phyloP scores from a whole-genome alignment of 1,140 invertebrate genomes.

The Cheumatopsyche charites region DNA sequence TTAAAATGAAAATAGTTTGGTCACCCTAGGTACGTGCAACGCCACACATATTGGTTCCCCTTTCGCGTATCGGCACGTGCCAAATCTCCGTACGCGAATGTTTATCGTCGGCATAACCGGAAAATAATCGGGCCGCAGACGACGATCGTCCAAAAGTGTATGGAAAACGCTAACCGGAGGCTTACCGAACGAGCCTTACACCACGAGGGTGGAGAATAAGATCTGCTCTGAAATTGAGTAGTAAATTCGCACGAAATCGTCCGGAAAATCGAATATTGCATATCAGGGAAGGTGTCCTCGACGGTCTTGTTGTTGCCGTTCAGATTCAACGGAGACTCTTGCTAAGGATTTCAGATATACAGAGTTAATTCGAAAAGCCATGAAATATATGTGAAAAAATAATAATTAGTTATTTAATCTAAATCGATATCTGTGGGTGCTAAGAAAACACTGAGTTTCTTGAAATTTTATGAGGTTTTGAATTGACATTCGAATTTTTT shows the following conservation, averaged over 20 bases:
- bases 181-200: too few relatives aligned
- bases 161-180: neutral
- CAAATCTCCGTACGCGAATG: slow-evolving; percentile 3
- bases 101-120: slow-evolving; percentile 6
- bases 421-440: too few relatives aligned
- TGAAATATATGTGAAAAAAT: too few relatives aligned
- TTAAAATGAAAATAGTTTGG: slow-evolving; percentile 13
- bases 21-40: slow-evolving; percentile 6
- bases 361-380: too few relatives aligned
- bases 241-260: slow-evolving; percentile 19
- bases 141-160: slow-evolving; percentile 5
- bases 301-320: too few relatives aligned
- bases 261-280: slow-evolving; percentile 15
- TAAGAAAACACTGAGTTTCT: too few relatives aligned
- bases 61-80: neutral
- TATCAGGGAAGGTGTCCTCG: neutral
- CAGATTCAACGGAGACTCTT: too few relatives aligned
- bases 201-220: neutral
- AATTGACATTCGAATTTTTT: too few relatives aligned
- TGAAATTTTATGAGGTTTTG: too few relatives aligned
- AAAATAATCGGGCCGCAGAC: slow-evolving; percentile 2
- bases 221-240: slow-evolving; percentile 1
- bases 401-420: too few relatives aligned
- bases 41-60: neutral
- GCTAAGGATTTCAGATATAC: too few relatives aligned